Evolutionary conservation across 1,140 invertebrate genomes (phyloP), one percentile per base, ranked within the genome.

Genomic region (Phortica variegata): DNA sequence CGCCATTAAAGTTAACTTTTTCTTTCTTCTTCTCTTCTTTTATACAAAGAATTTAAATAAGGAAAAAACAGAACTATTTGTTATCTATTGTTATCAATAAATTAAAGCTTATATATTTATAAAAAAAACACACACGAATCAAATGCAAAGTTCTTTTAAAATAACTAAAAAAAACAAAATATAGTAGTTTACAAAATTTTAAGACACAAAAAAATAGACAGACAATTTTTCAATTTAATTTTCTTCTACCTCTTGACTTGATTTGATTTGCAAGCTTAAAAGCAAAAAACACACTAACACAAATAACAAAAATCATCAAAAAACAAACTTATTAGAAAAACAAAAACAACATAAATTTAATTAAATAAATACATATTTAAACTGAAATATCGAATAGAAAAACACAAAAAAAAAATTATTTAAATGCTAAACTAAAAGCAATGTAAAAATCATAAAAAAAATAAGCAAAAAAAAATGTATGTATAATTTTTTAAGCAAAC

Each of bases 401-500:
- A 66, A 60, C 20, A 59, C 51, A 39, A 57, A 61, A 57, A 51
- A 43, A 42, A 16, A 51, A 52, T 56, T 41, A 56, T 58, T 47
- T 43, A 58, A 53, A 52, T 54, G n/a, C 44, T 47, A 41, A 37
- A 59, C 29, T 39, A 46, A 55, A 59, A 50, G 47, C 45, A 56
- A 42, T 47, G 23, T 33, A 56, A 52, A 53, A 52, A 37, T 46
- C 47, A 43, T 56, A 53, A 45, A 56, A 46, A 53, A 49, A 23
- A 23, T 19, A 53, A 32, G 18, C 47, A 44, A 34, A 40, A 55
- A 61, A 63, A 53, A 65, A 58, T 65, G 52, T 61, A 65, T 41
- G 49, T 56, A 61, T 65, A 65, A 58, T 65, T 65, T 61, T 61
- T 47, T 56, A 66, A 66, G 39, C 37, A 49, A 52, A 47, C 41